These are phyloP conservation scores for Pherbina coryleti DNA, from an alignment of 2,888 invertebrate species.

Conservation along the genomic window DNA sequence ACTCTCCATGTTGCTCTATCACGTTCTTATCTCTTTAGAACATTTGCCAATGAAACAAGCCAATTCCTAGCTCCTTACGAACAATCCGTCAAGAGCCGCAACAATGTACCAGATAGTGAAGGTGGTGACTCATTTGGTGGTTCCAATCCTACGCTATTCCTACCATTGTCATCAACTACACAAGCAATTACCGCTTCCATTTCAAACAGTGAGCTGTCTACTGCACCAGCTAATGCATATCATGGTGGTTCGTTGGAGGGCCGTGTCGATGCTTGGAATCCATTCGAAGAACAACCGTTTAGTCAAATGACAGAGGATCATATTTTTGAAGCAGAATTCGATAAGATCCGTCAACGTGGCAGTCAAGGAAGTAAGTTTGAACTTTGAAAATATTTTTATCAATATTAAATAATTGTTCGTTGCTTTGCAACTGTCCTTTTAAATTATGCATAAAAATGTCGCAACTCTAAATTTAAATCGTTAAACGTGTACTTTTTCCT, in stretches of 20 bases:
- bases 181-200: constrained; percentile 58
- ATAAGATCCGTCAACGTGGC: constrained; percentile 82
- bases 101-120: constrained; percentile 40
- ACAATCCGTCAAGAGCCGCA: constrained; percentile 74
- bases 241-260: constrained; percentile 57
- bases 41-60: constrained; percentile 80
- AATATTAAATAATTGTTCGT: background rate
- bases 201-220: constrained; percentile 65
- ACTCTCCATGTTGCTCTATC: constrained; percentile 3
- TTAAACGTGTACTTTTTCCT: too few species aligned
- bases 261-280: constrained; percentile 82
- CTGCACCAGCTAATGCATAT: constrained; percentile 50
- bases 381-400: background rate
- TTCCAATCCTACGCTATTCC: constrained; percentile 65
- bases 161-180: constrained; percentile 44
- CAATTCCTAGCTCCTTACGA: constrained; percentile 82
- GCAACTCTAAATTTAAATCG: too few species aligned
- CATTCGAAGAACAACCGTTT: constrained; percentile 83
- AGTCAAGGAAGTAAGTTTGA: constrained; percentile 77
- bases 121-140: constrained; percentile 47
- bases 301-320: constrained; percentile 83
- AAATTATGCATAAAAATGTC: too few species aligned
- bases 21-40: constrained; percentile 69
- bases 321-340: constrained; percentile 86
- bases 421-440: too few species aligned